Base-by-base conservation (phyloP, 2,113 vertebrate species). In the Scolopax mira region DNA sequence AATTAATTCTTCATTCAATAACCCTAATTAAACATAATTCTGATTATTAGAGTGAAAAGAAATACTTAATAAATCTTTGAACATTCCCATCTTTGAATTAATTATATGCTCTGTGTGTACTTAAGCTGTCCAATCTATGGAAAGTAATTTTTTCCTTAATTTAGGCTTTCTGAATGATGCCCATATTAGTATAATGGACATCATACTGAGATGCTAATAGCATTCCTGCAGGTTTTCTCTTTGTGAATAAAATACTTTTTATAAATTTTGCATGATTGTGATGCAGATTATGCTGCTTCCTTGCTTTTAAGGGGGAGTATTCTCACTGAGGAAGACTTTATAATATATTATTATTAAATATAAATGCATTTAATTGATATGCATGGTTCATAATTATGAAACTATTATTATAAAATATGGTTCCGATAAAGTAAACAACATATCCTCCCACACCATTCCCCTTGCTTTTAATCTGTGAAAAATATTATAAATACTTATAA, bases 161-260 rank as follows among this genome's bases (percentile, higher is more conserved):
- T 97, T 94, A 88, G 64, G 21, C 49, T 91, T 97, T 94, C 66
- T 94, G 77, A 96, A 94, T 75, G 54, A 54, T 87, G n/a, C 54
- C 93, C 70, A 70, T 87, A 91, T 96, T 97, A 95, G 42, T 90
- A 64, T 96, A 97, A 97, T 94, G 65, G 60, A 65, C 18, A 6
- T 70, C 95, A 93, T 58, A 92, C 80, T 81, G 94, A 92, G 96
- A 94, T 78, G 35, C 24, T 98, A 96, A 96, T 95, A 93, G 46
- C 17, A 52, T 94, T 88, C 90, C 86, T 91, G 81, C 24, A 69
- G 70, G 10, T 66, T 80, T 94, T 73, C n/a, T 33, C 46, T 88
- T 94, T 86, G 80, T 67, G 30, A 57, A 61, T 54, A 90, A 95
- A 94, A 74, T 81, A 90, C 65, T 81, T 93, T 88, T 70, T 65